Evolutionary conservation across 2,797 vertebrate genomes (phyloP), one percentile per base, ranked within the genome.

Genomic region (Chaetodon trifasciatus): DNA sequence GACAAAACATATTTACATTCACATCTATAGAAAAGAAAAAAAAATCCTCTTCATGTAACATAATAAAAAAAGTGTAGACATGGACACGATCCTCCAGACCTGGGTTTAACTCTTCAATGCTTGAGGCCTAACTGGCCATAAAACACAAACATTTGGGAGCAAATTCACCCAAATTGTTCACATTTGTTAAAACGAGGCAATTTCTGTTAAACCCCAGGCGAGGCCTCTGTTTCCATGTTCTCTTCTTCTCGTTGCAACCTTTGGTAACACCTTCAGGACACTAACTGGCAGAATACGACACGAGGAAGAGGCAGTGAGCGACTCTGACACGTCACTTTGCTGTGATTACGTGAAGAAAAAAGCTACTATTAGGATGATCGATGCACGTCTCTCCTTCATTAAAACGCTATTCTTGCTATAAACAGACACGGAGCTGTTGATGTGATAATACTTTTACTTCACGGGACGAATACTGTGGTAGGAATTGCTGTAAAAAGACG

Each of bases 1-100:
- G 86, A 49, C 65, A 73, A 83, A 82, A 90, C 84, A 67, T 94
- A 95, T 94, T 94, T 94, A 94, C 94, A 95, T 94, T 95, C 94
- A 94, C 93, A 94, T 93, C 89, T 91, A 88, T 87, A 86, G 52
- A 90, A 81, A 88, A 87, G 12, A 74, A 86, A 85, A 70, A 35
- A 53, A 40, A 73, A 70, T 50, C 37, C 79, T 56, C 83, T 87
- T 83, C 72, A 63, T 85, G 82, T 85, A 71, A 79, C 82, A 85
- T 65, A 70, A 40, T 32, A 32, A 32, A 32, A 32, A 81, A 84
- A 81, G 39, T 17, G 74, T 74, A 86, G 84, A 91, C 91, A 84
- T 68, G 77, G 79, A 84, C 71, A 84, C 74, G 65, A 39, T 6
- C 44, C 40, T 81, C 71, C 76, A 81, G 56, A 87, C 44, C 79